phyloP scores from a whole-genome alignment of 2,888 invertebrate genomes.

The Ichneumoninae sp. region DNA sequence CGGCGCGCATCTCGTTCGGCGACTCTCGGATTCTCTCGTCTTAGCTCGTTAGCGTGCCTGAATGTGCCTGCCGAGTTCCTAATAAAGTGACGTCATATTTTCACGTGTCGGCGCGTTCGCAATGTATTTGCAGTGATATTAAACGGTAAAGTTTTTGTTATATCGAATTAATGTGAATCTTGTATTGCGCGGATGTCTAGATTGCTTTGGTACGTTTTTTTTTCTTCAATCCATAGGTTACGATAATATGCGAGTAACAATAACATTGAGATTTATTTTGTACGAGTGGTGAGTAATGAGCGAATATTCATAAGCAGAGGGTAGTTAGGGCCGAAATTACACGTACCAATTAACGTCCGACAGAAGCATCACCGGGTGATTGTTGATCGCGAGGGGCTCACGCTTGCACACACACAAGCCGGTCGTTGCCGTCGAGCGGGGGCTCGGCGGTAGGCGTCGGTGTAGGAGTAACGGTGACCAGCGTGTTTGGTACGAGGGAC shows the following conservation, averaged over 20 bases:
- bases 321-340: constrained; percentile 49
- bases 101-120: background rate
- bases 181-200: background rate
- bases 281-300: constrained; percentile 1
- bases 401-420: background rate
- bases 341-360: constrained; percentile 53
- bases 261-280: background rate
- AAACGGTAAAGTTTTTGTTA: background rate
- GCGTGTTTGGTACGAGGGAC: constrained; percentile 15
- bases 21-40: constrained; percentile 3
- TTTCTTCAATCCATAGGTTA: background rate
- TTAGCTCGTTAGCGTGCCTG: background rate
- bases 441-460: background rate
- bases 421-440: constrained; percentile 15
- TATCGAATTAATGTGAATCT: background rate
- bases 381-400: constrained; percentile 2
- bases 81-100: background rate
- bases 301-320: constrained; percentile 55
- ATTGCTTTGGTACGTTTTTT: background rate
- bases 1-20: background rate
- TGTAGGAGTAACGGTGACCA: background rate
- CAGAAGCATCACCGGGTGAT: constrained; percentile 29
- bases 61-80: background rate
- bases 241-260: background rate
- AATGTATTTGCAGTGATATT: background rate